Evolutionary conservation across 2,113 vertebrate species (phyloP).

Genomic region (Salminus brasiliensis): DNA sequence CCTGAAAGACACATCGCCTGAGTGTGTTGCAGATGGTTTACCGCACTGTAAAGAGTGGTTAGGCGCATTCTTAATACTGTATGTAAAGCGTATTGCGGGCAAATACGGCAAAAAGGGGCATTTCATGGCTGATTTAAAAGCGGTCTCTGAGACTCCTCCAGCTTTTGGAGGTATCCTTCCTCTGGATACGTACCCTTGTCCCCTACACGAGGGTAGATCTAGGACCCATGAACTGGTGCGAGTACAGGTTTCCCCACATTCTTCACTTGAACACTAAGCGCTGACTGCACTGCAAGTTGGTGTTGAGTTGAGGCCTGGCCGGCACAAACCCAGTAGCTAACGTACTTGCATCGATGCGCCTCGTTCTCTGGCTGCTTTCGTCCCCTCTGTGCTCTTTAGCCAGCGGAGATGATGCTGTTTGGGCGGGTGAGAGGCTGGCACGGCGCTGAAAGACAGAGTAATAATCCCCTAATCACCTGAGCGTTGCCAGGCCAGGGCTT

Average conservation of each 20-base stretch:
- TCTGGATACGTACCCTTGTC: too few relatives aligned
- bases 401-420: slow-evolving; percentile 57
- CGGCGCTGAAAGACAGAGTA: slow-evolving; percentile 73
- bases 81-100: neutral
- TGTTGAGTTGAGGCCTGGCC: neutral
- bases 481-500: slow-evolving; percentile 74
- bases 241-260: neutral
- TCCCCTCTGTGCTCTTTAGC: slow-evolving; percentile 56
- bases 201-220: too few relatives aligned
- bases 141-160: too few relatives aligned
- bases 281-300: neutral
- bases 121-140: too few relatives aligned
- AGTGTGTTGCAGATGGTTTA: neutral
- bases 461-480: slow-evolving; percentile 81
- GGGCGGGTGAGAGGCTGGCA: slow-evolving; percentile 66
- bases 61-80: neutral
- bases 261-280: neutral
- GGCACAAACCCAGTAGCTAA: neutral
- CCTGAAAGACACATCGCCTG: neutral
- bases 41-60: neutral
- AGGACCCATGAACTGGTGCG: neutral
- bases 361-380: slow-evolving; percentile 17
- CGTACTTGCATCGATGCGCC: neutral
- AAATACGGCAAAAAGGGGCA: too few relatives aligned
- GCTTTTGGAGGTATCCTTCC: too few relatives aligned